Percentiles rank a stretch among this genome's conserved stretches.
phyloP scores from a whole-genome alignment of 92 coral and sea anemone species.

The Epizoanthus stellaris region DNA sequence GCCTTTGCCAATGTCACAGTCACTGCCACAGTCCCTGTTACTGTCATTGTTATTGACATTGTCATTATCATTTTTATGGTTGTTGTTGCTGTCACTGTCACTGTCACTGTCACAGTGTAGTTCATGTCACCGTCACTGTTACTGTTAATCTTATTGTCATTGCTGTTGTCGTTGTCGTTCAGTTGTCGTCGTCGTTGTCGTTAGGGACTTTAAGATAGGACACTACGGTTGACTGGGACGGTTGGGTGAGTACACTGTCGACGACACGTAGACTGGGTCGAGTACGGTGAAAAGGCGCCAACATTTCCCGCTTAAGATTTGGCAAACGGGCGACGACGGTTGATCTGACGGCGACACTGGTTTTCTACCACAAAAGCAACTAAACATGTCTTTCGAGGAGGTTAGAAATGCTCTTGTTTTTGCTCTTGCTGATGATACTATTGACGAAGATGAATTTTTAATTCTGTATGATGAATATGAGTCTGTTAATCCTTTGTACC shows the following conservation, averaged over 20 bases:
- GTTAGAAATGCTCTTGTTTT: constrained; percentile 37
- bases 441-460: constrained; percentile 49
- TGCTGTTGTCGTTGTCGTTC: background rate
- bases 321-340: constrained; percentile 27
- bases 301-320: constrained; percentile 43
- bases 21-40: too few species aligned
- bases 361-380: too few species aligned
- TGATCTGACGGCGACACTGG: background rate
- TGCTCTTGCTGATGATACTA: constrained; percentile 33
- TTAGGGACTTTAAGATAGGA: constrained; percentile 47
- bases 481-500: constrained; percentile 46
- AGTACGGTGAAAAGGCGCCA: constrained; percentile 46
- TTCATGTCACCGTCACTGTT: background rate
- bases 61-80: too few species aligned
- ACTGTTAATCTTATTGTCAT: background rate
- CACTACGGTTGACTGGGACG: constrained; percentile 25
- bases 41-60: too few species aligned
- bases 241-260: too few species aligned
- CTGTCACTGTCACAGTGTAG: too few species aligned
- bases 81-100: too few species aligned
- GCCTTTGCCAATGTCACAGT: too few species aligned
- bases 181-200: background rate
- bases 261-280: constrained; percentile 44
- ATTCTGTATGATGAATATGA: constrained; percentile 44
- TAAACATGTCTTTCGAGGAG: constrained; percentile 47